Percentiles rank a stretch among this genome's conserved stretches.
phyloP scores from a whole-genome alignment of 2,797 vertebrate species.

The Danionella dracula region DNA sequence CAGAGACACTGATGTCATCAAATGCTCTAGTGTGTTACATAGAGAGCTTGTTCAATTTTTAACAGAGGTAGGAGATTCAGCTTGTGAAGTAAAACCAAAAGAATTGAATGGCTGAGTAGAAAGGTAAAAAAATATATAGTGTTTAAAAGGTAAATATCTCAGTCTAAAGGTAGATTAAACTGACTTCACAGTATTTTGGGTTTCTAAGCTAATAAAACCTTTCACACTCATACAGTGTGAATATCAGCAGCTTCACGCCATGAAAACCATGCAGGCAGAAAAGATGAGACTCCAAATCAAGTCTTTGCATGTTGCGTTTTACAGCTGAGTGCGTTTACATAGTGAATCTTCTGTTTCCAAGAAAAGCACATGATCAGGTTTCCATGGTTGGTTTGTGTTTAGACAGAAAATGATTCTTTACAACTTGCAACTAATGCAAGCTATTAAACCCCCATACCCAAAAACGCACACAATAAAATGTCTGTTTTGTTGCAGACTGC shows the following conservation, averaged over 20 bases:
- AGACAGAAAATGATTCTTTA: conserved; percentile 24
- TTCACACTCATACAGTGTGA: neutral
- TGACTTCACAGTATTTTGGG: neutral
- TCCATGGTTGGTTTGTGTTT: conserved; percentile 16
- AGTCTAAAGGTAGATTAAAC: conserved; percentile 18
- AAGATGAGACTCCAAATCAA: conserved; percentile 22
- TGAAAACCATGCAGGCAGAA: conserved; percentile 11
- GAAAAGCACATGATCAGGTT: conserved; percentile 20
- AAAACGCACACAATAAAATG: conserved; percentile 23
- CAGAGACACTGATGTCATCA: neutral
- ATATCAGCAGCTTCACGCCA: neutral
- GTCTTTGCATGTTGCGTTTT: conserved; percentile 32
- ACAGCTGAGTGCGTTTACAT: conserved; percentile 25
- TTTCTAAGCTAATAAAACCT: neutral
- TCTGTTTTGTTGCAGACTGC: conserved; percentile 20
- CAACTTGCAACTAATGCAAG: conserved; percentile 19
- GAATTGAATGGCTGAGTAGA: no score
- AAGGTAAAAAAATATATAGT: no score
- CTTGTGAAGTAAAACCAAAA: no score
- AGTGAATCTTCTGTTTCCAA: neutral
- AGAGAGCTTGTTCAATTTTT: no score
- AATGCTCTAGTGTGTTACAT: no score
- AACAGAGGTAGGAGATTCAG: no score
- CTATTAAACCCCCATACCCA: conserved; percentile 24
- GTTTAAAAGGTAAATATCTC: conserved; percentile 25